phyloP scores from a whole-genome alignment of 2,113 vertebrate species.

The Leptobrachium ailaonicum region DNA sequence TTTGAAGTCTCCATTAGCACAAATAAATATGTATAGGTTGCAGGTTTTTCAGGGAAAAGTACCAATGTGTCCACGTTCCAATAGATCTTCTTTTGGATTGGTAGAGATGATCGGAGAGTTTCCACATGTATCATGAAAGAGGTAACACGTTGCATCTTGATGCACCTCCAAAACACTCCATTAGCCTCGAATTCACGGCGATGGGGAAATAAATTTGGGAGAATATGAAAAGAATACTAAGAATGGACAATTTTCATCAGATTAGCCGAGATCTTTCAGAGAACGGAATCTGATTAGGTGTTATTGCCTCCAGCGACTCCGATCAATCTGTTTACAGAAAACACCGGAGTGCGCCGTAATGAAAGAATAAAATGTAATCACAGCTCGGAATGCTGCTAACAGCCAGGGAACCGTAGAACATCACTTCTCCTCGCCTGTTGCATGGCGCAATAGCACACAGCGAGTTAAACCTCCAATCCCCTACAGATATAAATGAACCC shows the following conservation, averaged over 20 bases:
- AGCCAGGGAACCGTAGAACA: background rate
- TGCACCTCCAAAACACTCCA: background rate
- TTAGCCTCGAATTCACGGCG: background rate
- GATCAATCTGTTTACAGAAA: slow-evolving; percentile 41
- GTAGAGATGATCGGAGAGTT: too few relatives aligned
- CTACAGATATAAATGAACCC: too few relatives aligned
- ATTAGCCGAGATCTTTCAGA: slow-evolving; percentile 5
- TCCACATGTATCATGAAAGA: background rate
- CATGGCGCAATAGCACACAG: too few relatives aligned
- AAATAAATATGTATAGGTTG: too few relatives aligned
- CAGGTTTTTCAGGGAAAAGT: too few relatives aligned
- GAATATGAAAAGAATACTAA: slow-evolving; percentile 20
- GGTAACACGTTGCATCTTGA: background rate
- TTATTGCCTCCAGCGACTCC: slow-evolving; percentile 9
- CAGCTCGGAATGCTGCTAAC: background rate
- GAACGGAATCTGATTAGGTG: slow-evolving; percentile 30
- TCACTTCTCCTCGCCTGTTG: too few relatives aligned
- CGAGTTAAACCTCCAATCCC: too few relatives aligned
- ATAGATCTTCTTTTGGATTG: too few relatives aligned
- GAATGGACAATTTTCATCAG: background rate
- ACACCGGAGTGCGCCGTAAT: background rate
- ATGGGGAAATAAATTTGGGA: background rate
- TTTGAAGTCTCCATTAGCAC: too few relatives aligned
- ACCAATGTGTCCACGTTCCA: too few relatives aligned
- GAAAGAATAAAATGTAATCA: slow-evolving; percentile 13